Conservation (phyloP, 1,140 invertebrate genomes). For the Drosophila chauvacae region DNA sequence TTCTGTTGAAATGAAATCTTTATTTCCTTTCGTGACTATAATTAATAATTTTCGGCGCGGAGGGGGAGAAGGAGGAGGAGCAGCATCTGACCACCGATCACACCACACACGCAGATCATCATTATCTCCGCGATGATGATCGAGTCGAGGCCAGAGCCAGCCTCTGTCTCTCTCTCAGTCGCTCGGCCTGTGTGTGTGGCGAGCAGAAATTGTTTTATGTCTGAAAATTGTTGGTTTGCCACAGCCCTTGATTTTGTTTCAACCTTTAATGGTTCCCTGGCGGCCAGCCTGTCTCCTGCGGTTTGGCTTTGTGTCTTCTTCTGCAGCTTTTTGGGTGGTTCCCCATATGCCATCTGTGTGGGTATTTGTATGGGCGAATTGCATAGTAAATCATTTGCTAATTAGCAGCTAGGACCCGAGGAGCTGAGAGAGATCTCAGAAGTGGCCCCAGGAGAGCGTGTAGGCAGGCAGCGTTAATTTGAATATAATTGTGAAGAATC, state of each 20-base stretch:
- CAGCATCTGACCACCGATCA: slow-evolving; percentile 65
- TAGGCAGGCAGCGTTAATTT: slow-evolving; percentile 41
- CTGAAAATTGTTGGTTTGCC: slow-evolving; percentile 74
- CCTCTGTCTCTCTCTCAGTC: slow-evolving; percentile 1
- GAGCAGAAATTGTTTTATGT: slow-evolving; percentile 78
- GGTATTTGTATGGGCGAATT: slow-evolving; percentile 24
- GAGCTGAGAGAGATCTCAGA: background rate
- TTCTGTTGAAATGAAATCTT: slow-evolving; percentile 84
- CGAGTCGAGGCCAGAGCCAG: slow-evolving; percentile 14
- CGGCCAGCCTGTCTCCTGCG: slow-evolving; percentile 77
- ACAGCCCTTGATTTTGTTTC: slow-evolving; percentile 39
- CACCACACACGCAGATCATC: slow-evolving; percentile 72
- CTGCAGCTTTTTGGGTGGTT: slow-evolving; percentile 71
- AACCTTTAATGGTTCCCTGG: slow-evolving; percentile 64
- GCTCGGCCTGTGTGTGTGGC: slow-evolving; percentile 27
- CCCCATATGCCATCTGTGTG: slow-evolving; percentile 20
- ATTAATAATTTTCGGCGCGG: slow-evolving; percentile 77
- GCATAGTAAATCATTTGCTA: slow-evolving; percentile 59
- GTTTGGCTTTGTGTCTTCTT: slow-evolving; percentile 56
- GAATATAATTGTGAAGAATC: slow-evolving; percentile 35
- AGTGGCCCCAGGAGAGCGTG: background rate
- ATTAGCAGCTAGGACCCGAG: slow-evolving; percentile 32
- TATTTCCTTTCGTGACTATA: slow-evolving; percentile 84
- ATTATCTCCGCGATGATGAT: slow-evolving; percentile 45
- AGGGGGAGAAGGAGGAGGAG: slow-evolving; percentile 25